Evolutionary conservation across 92 coral and sea anemone species (phyloP), one percentile per base, ranked within the genome.

Genomic region (Montipora capitata): DNA sequence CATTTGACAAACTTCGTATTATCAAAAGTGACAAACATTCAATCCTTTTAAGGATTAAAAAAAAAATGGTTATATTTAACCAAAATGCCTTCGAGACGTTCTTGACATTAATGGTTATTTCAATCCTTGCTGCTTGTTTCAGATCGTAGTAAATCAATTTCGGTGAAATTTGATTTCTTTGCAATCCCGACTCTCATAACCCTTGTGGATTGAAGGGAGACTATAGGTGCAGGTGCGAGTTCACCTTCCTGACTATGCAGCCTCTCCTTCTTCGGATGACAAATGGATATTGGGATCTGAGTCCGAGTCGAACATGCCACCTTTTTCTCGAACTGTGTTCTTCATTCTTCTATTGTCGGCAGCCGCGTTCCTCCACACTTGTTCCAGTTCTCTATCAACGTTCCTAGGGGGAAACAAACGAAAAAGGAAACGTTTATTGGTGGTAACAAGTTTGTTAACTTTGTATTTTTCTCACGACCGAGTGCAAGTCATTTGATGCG

Each of bases 301-400:
- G 58, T 91, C 94, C 43, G 94, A 91, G 68, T 91, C 94, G 67
- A 81, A 87, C 94, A 91, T 91, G 75, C 88, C 88, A 38, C 94
- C 94, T 57, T 85, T 94, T 43, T 92, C 87, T 68, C 92, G 84
- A 63, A 93, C 90, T 42, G 93, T 87, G 75, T 94, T 82, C 51
- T 82, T 93, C 96, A 95, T 92, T 45, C 88, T 91, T 66, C 83
- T 91, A 80, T 95, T 94, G 77, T 95, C 98, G 12, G 82, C 91
- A 72, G 91, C 97, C 41, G 96, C 97, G 17, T 92, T 91, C 68
- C 83, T 85, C 94, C 98, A 95, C 10, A 97, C 94, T 49, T 80
- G 51, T 54, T 92, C 98, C 45, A 97, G 92, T 81, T 96, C 96
- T 62, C 94, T 93, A 70, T 97, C 99, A 48, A 97, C 89, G 79